phyloP scores from a whole-genome alignment of 53 echinoderm and acorn worm genomes.

The Holothuria leucospilota region DNA sequence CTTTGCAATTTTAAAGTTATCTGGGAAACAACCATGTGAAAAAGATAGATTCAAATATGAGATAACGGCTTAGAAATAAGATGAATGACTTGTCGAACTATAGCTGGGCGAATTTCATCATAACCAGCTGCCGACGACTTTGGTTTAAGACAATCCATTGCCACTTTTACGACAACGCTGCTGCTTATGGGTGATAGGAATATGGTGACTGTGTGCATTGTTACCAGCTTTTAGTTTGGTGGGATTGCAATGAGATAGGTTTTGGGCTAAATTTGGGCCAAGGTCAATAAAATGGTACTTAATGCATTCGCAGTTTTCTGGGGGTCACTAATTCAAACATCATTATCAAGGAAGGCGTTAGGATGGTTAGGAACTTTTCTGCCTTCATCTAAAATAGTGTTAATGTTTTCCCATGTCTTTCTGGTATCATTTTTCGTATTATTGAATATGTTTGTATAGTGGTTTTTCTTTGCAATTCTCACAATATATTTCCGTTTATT shows the following conservation, averaged over 20 bases:
- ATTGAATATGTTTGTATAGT: neutral
- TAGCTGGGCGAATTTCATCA: slow-evolving; percentile 5
- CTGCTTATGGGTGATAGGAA: neutral
- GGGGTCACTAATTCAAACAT: neutral
- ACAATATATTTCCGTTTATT: slow-evolving; percentile 9
- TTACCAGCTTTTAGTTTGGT: neutral
- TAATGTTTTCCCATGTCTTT: slow-evolving; percentile 4
- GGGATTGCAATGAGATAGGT: neutral
- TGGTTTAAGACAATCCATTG: slow-evolving; percentile 5
- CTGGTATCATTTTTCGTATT: neutral
- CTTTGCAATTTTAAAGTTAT: neutral
- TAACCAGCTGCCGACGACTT: neutral
- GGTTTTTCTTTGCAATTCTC: neutral
- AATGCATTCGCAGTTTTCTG: neutral
- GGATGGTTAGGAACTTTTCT: neutral
- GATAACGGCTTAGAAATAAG: slow-evolving; percentile 4
- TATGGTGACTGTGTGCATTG: neutral
- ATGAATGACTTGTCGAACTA: neutral
- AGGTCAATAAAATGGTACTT: neutral
- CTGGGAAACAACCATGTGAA: neutral
- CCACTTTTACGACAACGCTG: neutral
- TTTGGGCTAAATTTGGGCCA: neutral
- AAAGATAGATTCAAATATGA: slow-evolving; percentile 5
- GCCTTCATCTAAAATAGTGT: neutral
- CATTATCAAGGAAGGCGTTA: neutral